Conservation (phyloP, 2,888 invertebrate genomes). For the Drosophila dives region DNA sequence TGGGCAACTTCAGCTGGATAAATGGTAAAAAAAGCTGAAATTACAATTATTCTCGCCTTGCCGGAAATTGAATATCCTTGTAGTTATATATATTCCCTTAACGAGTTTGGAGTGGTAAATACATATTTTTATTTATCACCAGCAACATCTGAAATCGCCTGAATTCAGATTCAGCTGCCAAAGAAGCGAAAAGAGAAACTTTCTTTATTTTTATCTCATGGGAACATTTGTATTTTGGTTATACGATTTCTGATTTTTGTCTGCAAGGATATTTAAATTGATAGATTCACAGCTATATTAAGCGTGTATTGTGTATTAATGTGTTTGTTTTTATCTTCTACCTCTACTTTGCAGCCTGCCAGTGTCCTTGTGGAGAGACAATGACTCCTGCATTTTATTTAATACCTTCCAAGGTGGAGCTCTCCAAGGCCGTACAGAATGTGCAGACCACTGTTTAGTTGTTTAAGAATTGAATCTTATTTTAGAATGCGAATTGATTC, state of each 20-base stretch:
- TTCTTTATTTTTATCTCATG: not conserved
- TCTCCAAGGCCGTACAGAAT: conserved; percentile 94
- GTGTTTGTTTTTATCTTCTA: not conserved
- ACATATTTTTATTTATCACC: not conserved
- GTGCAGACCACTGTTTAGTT: conserved; percentile 91
- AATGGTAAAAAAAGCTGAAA: conserved; percentile 87
- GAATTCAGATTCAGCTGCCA: no score
- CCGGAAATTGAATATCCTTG: conserved; percentile 1
- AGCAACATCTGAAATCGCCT: not conserved
- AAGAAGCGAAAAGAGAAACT: no score
- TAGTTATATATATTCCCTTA: not conserved
- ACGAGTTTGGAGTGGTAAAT: not conserved
- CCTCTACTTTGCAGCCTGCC: conserved; percentile 87
- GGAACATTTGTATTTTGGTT: not conserved
- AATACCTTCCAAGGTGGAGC: conserved; percentile 95
- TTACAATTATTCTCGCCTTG: not conserved
- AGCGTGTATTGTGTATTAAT: not conserved
- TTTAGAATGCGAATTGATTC: not conserved
- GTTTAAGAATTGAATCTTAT: no score
- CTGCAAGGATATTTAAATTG: not conserved
- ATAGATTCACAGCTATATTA: not conserved
- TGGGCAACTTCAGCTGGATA: conserved; percentile 96
- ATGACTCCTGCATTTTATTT: conserved; percentile 96
- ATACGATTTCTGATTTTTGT: not conserved
- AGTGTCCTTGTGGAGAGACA: conserved; percentile 95